Conservation (phyloP, 2,113 vertebrate species). For the Carlito syrichta region DNA sequence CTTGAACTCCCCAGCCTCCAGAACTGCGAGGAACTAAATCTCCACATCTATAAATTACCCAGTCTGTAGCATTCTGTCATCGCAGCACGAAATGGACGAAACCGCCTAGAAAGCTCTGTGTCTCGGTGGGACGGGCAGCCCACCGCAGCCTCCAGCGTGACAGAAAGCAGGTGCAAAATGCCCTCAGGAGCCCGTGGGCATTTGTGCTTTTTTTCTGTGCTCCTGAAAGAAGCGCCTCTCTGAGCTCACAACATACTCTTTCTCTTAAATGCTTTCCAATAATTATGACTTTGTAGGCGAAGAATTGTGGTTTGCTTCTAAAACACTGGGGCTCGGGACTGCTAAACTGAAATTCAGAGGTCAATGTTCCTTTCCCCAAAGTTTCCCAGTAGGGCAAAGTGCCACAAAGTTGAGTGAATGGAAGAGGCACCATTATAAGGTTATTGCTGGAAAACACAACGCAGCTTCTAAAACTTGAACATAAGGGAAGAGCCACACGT, state of each 20-base stretch:
- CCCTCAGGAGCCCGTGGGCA: not conserved
- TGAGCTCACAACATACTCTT: not conserved
- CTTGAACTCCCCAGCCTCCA: not conserved
- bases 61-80: not conserved
- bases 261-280: not conserved
- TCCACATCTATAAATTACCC: not conserved
- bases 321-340: not conserved
- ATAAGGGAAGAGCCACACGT: not conserved
- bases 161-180: not conserved
- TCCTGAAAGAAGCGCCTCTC: not conserved
- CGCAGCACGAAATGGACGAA: not conserved
- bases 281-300: not conserved
- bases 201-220: not conserved
- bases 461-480: not conserved
- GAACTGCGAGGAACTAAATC: not conserved
- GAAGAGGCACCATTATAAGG: not conserved
- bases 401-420: not conserved
- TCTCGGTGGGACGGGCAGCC: fast-evolving
- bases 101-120: not conserved
- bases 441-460: not conserved
- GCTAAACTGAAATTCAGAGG: not conserved
- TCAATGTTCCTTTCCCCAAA: not conserved
- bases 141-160: too few relatives aligned
- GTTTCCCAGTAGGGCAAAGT: not conserved
- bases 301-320: not conserved